Evolutionary conservation across 2,113 vertebrate genomes (phyloP).

Genomic region (Saccopteryx bilineata): DNA sequence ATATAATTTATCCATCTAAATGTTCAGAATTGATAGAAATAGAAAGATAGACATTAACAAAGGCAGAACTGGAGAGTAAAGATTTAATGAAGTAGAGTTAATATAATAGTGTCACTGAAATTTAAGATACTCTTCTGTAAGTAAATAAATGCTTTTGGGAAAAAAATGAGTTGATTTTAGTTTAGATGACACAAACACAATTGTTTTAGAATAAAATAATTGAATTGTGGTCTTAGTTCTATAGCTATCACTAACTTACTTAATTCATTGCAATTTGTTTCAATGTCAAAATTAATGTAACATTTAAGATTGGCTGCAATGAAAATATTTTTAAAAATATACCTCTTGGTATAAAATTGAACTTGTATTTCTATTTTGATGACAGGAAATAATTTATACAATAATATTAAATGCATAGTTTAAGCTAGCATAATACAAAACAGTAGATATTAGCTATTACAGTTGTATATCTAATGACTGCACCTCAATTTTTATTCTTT

Average conservation of each 20-base stretch:
- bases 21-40: slow-evolving; percentile 43
- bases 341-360: background rate
- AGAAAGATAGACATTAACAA: slow-evolving; percentile 21
- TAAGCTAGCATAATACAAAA: slow-evolving; percentile 12
- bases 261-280: slow-evolving; percentile 26
- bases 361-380: background rate
- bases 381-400: background rate
- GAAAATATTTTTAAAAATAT: slow-evolving; percentile 31
- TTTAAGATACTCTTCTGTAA: slow-evolving; percentile 47
- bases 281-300: background rate
- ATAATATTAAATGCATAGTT: background rate
- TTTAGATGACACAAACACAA: background rate
- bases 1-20: slow-evolving; percentile 45
- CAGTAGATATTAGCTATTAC: background rate
- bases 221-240: slow-evolving; percentile 5
- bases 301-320: background rate
- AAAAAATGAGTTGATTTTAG: slow-evolving; percentile 54
- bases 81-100: slow-evolving; percentile 60
- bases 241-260: background rate
- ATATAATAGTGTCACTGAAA: slow-evolving; percentile 50
- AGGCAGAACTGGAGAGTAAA: slow-evolving; percentile 5
- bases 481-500: background rate
- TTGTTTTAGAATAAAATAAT: slow-evolving; percentile 54
- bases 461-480: background rate
- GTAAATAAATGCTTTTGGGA: slow-evolving; percentile 64